These are phyloP conservation scores for Xestia ashworthii DNA, from an alignment of 2,888 invertebrate genomes.

Conservation along the genomic window DNA sequence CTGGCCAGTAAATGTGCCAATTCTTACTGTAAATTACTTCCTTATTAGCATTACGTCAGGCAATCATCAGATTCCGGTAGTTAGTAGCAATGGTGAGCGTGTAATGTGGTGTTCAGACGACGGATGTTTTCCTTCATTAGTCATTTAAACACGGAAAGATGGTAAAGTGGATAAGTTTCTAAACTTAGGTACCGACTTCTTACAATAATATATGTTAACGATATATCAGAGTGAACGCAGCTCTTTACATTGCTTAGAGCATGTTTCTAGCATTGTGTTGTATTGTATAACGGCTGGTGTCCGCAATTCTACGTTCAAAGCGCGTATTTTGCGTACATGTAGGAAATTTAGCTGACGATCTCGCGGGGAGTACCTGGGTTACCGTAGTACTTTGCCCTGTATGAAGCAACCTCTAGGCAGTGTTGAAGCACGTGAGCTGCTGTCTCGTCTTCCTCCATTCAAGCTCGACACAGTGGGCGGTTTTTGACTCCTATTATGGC, in stretches of 20 bases:
- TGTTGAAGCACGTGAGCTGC: no score
- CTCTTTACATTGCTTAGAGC: neutral
- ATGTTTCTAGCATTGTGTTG: neutral
- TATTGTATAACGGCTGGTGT: no score
- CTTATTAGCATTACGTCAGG: constrained; percentile 45
- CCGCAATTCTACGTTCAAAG: no score
- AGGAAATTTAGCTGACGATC: no score
- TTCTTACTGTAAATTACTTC: constrained; percentile 47
- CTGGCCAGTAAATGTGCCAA: constrained; percentile 40
- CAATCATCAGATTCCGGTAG: constrained; percentile 49
- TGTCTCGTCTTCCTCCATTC: no score
- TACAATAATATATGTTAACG: neutral
- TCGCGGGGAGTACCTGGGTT: no score
- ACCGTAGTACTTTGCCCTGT: no score
- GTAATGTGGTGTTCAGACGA: neutral
- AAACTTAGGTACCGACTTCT: neutral
- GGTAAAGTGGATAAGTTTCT: constrained; percentile 43
- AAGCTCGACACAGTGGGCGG: no score
- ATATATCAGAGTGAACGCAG: neutral
- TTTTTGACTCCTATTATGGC: no score
- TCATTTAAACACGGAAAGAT: constrained; percentile 32
- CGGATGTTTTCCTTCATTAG: constrained; percentile 48
- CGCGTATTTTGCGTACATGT: no score
- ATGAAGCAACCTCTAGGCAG: no score
- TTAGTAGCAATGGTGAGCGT: constrained; percentile 11